Conservation (phyloP, 2,113 vertebrate genomes). For the Rhinopomastus cyanomelas region DNA sequence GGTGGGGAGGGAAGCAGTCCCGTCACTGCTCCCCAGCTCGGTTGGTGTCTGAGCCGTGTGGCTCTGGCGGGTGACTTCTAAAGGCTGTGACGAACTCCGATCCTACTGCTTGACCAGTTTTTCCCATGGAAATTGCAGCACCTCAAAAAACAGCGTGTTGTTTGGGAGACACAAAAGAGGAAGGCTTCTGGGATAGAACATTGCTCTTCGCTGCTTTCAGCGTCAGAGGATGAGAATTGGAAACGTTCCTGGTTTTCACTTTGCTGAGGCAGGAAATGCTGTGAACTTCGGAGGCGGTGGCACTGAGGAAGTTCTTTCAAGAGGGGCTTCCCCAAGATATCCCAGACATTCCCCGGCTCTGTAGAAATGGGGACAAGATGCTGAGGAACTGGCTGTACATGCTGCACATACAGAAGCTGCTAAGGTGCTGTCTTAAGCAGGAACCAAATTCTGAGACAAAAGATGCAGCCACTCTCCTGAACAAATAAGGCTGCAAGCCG, state of each 20-base stretch:
- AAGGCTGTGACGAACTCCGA: not conserved
- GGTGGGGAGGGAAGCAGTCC: not conserved
- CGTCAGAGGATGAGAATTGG: not conserved
- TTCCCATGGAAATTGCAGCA: not conserved
- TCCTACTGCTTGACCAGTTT: not conserved
- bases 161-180: not conserved
- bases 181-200: not conserved
- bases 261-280: not conserved
- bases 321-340: not conserved
- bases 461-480: not conserved
- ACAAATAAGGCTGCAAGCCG: not conserved
- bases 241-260: not conserved
- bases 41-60: not conserved
- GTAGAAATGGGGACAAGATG: not conserved
- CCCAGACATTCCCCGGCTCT: not conserved
- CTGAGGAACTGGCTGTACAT: not conserved
- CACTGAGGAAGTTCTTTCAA: not conserved
- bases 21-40: not conserved
- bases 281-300: not conserved
- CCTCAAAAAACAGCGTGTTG: not conserved
- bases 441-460: not conserved
- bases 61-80: not conserved
- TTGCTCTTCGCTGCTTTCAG: not conserved
- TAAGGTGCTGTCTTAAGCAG: not conserved
- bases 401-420: not conserved